Conservation (phyloP, 2,888 invertebrate genomes). For the Nomada hirtipes region DNA sequence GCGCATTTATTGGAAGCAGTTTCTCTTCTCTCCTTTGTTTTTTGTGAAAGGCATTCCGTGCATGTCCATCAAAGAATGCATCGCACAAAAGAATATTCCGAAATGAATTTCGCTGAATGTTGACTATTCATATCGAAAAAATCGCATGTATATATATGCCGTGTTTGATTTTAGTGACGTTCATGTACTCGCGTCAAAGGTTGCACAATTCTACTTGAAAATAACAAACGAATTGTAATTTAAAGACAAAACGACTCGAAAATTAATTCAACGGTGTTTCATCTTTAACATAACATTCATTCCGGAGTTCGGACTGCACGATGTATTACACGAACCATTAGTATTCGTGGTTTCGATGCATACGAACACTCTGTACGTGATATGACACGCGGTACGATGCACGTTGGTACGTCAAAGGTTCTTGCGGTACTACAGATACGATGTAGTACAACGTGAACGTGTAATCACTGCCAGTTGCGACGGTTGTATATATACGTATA, state of each 20-base stretch:
- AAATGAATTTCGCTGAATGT: no score
- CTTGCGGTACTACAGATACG: constrained; percentile 73
- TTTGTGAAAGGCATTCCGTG: no score
- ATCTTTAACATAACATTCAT: constrained; percentile 52
- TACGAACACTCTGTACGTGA: constrained; percentile 68
- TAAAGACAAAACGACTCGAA: neutral
- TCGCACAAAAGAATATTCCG: no score
- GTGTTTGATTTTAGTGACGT: no score
- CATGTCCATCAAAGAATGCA: no score
- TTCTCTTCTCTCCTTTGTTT: no score
- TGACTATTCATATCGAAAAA: no score
- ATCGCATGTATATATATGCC: no score
- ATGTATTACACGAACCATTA: constrained; percentile 76
- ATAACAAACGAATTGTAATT: neutral
- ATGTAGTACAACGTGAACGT: constrained; percentile 61
- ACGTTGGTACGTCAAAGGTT: constrained; percentile 71
- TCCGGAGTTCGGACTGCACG: constrained; percentile 74
- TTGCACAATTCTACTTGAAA: neutral
- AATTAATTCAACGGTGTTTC: constrained; percentile 28
- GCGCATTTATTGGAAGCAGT: no score
- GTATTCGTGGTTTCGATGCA: constrained; percentile 74
- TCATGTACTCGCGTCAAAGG: no score
- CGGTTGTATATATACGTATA: constrained; percentile 47
- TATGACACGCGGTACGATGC: constrained; percentile 61
- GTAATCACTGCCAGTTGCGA: constrained; percentile 66